Evolutionary conservation across 2,888 invertebrate species (phyloP).

Genomic region (Ophion costatus): DNA sequence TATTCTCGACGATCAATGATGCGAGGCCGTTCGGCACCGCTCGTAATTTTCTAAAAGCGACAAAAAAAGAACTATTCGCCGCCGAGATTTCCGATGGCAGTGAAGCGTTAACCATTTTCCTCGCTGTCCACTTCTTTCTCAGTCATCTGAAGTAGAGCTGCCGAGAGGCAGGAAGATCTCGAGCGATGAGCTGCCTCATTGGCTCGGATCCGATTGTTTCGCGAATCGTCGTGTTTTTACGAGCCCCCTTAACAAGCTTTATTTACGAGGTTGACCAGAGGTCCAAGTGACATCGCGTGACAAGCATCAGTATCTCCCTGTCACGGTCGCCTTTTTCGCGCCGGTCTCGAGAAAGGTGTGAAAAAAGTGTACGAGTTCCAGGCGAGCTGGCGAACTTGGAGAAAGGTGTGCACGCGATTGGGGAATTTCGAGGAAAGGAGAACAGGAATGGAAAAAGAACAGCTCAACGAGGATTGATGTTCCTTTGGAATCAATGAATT

Average conservation of each 20-base stretch:
- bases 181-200: slow-evolving; percentile 10
- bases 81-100: slow-evolving; percentile 69
- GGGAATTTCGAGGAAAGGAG: neutral
- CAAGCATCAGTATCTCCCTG: slow-evolving; percentile 23
- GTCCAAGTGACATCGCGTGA: slow-evolving; percentile 42
- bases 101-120: slow-evolving; percentile 66
- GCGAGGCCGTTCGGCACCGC: slow-evolving; percentile 78
- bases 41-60: slow-evolving; percentile 79
- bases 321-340: neutral
- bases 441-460: neutral
- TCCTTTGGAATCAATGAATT: no score
- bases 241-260: slow-evolving; percentile 12
- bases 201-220: neutral
- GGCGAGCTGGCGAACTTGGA: slow-evolving; percentile 8
- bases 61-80: slow-evolving; percentile 74
- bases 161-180: neutral
- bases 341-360: slow-evolving; percentile 13
- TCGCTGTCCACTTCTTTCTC: slow-evolving; percentile 13
- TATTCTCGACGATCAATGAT: slow-evolving; percentile 80
- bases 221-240: neutral
- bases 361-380: slow-evolving; percentile 39
- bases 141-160: neutral
- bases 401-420: slow-evolving; percentile 43
- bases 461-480: no score
- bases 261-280: neutral